Base-by-base conservation (phyloP, 2,797 vertebrate genomes). In the Pelobates cultripes region DNA sequence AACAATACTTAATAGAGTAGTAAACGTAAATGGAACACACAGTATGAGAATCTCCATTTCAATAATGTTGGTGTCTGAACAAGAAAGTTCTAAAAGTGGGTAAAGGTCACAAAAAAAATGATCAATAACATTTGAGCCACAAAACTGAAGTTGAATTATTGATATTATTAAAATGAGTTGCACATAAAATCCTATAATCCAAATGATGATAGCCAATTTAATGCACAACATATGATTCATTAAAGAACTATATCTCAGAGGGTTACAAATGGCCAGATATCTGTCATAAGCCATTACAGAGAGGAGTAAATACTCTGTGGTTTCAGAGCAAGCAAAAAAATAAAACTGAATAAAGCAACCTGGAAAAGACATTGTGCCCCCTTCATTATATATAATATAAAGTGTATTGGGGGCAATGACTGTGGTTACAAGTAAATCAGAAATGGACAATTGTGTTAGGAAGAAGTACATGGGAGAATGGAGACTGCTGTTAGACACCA, bases 181-280 rank as follows among this genome's bases (percentile, higher is more conserved):
- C 5, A 69, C 76, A 78, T 41, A 42, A 78, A 60, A 0, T 51
- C 53, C 17, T 57, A 7, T 28, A 4, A n/a, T 72, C 40, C 4
- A 81, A 43, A 51, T 51, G 40, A 7, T 40, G 4, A 13, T 74
- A 81, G 63, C 17, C 15, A 77, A 3, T 70, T 77, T 68, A 81
- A 28, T 28, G 28, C 28, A 28, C 2, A 28, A 28, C 28, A 28
- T 28, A 28, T 28, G 28, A 28, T 28, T 76, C 4, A 77, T 28
- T 7, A 69, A 61, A 10, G 69, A 43, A 28, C 28, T 28, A 8
- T 81, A 81, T 2, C 70, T 57, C 8, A 82, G 15, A 17, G 80
- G 80, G 41, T 77, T 47, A 41, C 80, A 82, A 40, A 82, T 71
- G 4, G 80, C 80, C 28, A 74, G 57, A 57, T 82, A 82, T 28